A percentile compares a stretch with the other conserved stretches of the same genome.
Conservation (phyloP, 2,113 vertebrate species). For the Siphamia tubifer region DNA sequence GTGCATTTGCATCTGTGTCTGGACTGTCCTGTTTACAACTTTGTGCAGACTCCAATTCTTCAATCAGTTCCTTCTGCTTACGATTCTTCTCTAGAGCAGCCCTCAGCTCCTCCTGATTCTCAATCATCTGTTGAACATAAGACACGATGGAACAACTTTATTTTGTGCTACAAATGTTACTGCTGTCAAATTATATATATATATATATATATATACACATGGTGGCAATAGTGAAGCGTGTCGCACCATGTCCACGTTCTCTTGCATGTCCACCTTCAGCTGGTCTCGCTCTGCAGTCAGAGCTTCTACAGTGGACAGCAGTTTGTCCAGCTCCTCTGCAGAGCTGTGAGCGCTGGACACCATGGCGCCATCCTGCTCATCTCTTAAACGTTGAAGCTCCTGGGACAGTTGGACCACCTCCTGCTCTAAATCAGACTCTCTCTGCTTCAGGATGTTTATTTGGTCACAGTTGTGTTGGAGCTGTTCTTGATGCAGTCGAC, state of each 20-base stretch:
- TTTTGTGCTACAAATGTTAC: background rate
- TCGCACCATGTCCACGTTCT: slow-evolving; percentile 62
- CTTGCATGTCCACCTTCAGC: slow-evolving; percentile 58
- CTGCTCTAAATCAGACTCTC: background rate
- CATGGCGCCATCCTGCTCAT: slow-evolving; percentile 25
- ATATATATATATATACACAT: no score
- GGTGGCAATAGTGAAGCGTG: background rate
- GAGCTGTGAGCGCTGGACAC: background rate
- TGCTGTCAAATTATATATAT: no score
- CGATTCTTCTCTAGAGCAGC: slow-evolving; percentile 27
- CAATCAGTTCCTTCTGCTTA: slow-evolving; percentile 22
- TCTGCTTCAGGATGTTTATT: slow-evolving; percentile 10
- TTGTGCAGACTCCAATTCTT: slow-evolving; percentile 1
- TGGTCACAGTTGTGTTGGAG: background rate
- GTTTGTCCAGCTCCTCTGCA: slow-evolving; percentile 33
- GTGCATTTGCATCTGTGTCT: background rate
- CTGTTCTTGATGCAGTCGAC: slow-evolving; percentile 7
- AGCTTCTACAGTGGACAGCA: background rate
- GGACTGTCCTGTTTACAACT: background rate
- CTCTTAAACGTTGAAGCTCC: slow-evolving; percentile 31
- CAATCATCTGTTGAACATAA: slow-evolving; percentile 55
- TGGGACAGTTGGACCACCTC: slow-evolving; percentile 15
- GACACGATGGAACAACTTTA: no score
- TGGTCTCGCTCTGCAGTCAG: slow-evolving; percentile 60
- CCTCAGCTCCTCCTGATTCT: slow-evolving; percentile 61